Evolutionary conservation across 2,888 invertebrate genomes (phyloP).

Genomic region (Luffia ferchaultella): DNA sequence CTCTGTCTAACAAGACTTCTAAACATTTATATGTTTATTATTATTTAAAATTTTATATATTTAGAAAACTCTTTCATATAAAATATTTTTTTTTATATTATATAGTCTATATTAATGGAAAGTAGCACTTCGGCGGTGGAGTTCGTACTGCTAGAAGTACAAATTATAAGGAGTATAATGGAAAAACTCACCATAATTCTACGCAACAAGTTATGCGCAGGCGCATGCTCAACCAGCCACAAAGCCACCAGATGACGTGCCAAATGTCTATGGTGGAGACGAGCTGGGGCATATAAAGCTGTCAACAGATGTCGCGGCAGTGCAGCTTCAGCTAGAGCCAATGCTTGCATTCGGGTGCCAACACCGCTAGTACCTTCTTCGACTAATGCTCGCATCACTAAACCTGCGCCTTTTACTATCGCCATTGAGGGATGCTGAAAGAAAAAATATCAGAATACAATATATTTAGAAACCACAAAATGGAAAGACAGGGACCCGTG

Average conservation of each 20-base stretch:
- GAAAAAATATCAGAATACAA: neutral
- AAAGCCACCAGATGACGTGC: conserved; percentile 91
- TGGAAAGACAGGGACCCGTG: no score
- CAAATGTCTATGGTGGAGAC: conserved; percentile 88
- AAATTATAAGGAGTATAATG: no score
- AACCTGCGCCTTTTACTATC: conserved; percentile 97
- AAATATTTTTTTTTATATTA: no score
- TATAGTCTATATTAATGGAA: no score
- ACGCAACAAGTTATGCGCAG: conserved; percentile 85
- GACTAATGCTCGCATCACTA: conserved; percentile 96
- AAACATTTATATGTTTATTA: no score
- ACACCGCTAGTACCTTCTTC: conserved; percentile 96
- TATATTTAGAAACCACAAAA: neutral
- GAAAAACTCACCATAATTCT: conserved; percentile 88
- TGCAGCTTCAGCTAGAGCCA: conserved; percentile 96
- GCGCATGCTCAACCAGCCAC: conserved; percentile 95
- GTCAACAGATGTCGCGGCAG: conserved; percentile 90
- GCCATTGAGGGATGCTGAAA: conserved; percentile 94
- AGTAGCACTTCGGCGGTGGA: no score
- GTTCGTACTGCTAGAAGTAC: no score
- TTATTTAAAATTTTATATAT: no score
- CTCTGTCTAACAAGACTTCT: no score
- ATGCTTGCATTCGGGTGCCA: conserved; percentile 92
- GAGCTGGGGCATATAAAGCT: conserved; percentile 88
- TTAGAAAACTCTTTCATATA: no score